These are phyloP conservation scores for Oscheius sp. DNA, from an alignment of 2,888 invertebrate species.

Conservation along the genomic window DNA sequence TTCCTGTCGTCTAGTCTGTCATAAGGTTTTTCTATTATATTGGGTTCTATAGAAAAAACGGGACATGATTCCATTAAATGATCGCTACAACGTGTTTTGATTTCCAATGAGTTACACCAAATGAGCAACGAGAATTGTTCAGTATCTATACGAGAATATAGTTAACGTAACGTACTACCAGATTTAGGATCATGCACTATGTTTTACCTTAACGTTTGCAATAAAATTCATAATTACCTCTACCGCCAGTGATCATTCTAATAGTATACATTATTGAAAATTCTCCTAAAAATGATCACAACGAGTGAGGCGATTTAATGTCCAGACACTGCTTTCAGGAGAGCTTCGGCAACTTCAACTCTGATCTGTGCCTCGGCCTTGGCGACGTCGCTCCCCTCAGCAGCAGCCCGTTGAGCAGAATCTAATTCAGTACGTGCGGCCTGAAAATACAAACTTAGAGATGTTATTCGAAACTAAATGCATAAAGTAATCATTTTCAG, in stretches of 20 bases:
- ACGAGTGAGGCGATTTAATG: slow-evolving; percentile 11
- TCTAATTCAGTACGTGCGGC: slow-evolving; percentile 65
- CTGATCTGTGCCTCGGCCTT: slow-evolving; percentile 67
- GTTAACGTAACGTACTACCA: too few species aligned
- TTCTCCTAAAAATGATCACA: slow-evolving; percentile 25
- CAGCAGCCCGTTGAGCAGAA: slow-evolving; percentile 59
- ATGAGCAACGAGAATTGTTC: too few species aligned
- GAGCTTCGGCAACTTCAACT: slow-evolving; percentile 49
- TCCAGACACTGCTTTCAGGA: slow-evolving; percentile 30
- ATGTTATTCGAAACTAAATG: background rate
- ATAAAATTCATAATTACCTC: slow-evolving; percentile 16
- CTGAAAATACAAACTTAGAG: slow-evolving; percentile 38
- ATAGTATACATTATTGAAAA: slow-evolving; percentile 5
- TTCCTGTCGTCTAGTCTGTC: too few species aligned
- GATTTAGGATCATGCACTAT: too few species aligned
- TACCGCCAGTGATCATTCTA: slow-evolving; percentile 23
- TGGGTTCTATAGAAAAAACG: background rate
- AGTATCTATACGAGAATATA: too few species aligned
- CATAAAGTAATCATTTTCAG: too few species aligned
- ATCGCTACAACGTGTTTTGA: too few species aligned
- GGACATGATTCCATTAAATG: too few species aligned
- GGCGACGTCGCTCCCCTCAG: slow-evolving; percentile 63
- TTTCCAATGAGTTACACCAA: too few species aligned
- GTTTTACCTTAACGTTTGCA: too few species aligned
- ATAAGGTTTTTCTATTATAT: too few species aligned